A percentile compares a stretch with the other conserved stretches of the same genome.
Evolutionary conservation across 2,113 vertebrate genomes (phyloP).

Genomic region (Lynx canadensis): DNA sequence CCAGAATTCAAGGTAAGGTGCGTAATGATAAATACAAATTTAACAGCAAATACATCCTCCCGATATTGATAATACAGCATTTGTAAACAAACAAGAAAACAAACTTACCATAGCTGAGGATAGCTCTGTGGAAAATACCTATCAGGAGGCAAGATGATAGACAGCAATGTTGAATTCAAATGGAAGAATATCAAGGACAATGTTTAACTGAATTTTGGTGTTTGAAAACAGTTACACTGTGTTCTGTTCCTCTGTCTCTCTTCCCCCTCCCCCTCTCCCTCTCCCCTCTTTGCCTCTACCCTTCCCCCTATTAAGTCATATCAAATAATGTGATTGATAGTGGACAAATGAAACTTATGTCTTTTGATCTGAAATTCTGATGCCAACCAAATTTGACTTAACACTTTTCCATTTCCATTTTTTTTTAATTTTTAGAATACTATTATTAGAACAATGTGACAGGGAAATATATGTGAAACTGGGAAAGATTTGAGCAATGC

Average conservation of each 20-base stretch:
- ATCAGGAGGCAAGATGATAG: neutral
- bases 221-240: neutral
- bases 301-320: neutral
- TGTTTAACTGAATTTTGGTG: neutral
- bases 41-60: neutral
- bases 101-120: neutral
- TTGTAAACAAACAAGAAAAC: neutral
- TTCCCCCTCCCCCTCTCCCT: neutral
- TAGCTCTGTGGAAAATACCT: neutral
- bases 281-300: neutral
- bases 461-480: slow-evolving; percentile 25
- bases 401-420: neutral
- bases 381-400: neutral
- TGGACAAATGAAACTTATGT: neutral
- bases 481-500: neutral
- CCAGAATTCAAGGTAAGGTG: neutral
- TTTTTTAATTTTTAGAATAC: neutral
- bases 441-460: slow-evolving; percentile 42
- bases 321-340: neutral
- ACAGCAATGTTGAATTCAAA: neutral
- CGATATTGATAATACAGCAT: neutral
- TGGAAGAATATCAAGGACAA: neutral
- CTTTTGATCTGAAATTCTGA: slow-evolving; percentile 43
- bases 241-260: neutral
- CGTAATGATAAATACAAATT: neutral